These are phyloP conservation scores for Dynastes hyllus DNA, from an alignment of 2,888 invertebrate species.

Conservation along the genomic window DNA sequence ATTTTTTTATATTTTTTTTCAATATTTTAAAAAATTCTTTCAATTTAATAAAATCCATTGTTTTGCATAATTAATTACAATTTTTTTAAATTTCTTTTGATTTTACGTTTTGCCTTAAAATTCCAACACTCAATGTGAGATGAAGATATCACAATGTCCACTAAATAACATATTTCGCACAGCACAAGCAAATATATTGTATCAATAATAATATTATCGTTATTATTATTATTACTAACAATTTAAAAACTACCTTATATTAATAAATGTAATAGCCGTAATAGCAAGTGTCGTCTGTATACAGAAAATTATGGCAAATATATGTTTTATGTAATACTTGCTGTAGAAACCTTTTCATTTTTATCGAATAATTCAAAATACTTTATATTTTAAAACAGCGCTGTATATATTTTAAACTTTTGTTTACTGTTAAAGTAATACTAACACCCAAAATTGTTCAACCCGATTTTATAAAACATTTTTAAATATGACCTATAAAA, in stretches of 20 bases:
- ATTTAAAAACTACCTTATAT: constrained; percentile 47
- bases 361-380: constrained; percentile 39
- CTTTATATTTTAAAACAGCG: constrained; percentile 28
- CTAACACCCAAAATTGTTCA: constrained; percentile 16
- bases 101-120: constrained; percentile 47
- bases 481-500: background rate
- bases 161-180: constrained; percentile 52
- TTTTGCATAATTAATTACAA: constrained; percentile 20
- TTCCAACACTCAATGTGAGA: constrained; percentile 45
- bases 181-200: constrained; percentile 49
- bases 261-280: constrained; percentile 42
- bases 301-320: constrained; percentile 39
- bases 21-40: too few species aligned
- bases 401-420: constrained; percentile 3
- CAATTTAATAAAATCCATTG: too few species aligned
- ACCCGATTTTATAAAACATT: too few species aligned
- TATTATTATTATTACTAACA: constrained; percentile 40
- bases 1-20: constrained; percentile 41
- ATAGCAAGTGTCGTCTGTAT: constrained; percentile 26
- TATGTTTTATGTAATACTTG: constrained; percentile 27
- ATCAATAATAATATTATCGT: constrained; percentile 34
- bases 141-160: constrained; percentile 52
- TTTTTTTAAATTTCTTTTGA: constrained; percentile 13
- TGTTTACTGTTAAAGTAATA: background rate
- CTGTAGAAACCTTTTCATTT: constrained; percentile 13